phyloP scores from a whole-genome alignment of 2,113 vertebrate species.

The Meleagris gallopavo region DNA sequence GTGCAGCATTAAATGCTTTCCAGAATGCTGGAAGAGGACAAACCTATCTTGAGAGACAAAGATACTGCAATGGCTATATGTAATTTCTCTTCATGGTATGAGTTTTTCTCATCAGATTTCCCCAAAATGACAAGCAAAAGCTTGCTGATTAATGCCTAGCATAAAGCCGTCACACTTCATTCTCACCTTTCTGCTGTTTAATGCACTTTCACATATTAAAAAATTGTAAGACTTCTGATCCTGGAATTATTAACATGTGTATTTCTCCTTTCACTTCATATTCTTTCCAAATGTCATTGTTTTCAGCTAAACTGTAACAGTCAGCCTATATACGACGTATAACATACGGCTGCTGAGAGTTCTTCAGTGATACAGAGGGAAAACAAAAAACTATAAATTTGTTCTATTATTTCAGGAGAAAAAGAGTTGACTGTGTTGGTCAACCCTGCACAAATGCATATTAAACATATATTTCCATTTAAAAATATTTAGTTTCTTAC shows the following conservation, averaged over 20 bases:
- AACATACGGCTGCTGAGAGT: rapidly evolving
- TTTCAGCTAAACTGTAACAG: not conserved
- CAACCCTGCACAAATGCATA: not conserved
- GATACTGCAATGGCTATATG: not conserved
- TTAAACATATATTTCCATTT: not conserved
- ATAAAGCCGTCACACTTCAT: not conserved
- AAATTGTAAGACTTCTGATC: not conserved
- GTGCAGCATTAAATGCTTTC: not conserved
- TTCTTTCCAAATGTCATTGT: not conserved
- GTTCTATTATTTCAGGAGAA: not conserved
- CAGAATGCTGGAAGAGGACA: not conserved
- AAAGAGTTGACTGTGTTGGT: not conserved
- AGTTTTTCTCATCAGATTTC: rapidly evolving
- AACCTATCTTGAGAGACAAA: rapidly evolving
- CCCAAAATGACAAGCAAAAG: not conserved
- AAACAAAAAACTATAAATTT: not conserved
- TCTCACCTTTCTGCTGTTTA: not conserved
- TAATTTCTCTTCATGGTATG: too few relatives aligned
- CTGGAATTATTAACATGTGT: too few relatives aligned
- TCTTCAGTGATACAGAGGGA: not conserved
- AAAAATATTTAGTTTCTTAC: not conserved
- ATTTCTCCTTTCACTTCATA: not conserved
- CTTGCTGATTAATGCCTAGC: not conserved
- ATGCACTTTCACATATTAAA: not conserved
- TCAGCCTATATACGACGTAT: not conserved